Evolutionary conservation across 2,797 vertebrate species (phyloP), one percentile per base, ranked within the genome.

Genomic region (Xiphophorus birchmanni): DNA sequence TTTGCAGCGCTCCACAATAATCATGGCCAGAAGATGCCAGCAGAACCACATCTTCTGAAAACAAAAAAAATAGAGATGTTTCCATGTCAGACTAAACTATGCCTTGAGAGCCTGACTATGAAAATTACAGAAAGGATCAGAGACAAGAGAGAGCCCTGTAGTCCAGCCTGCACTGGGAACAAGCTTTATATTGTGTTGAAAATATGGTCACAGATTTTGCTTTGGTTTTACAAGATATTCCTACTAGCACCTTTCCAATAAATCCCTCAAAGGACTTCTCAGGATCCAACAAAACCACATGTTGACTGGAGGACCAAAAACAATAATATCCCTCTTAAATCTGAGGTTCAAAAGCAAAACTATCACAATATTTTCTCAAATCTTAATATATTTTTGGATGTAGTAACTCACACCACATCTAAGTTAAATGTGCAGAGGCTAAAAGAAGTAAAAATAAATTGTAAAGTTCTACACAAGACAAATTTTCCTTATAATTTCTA

Each of bases 401-500:
- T 80, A 85, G 82, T 91, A 77, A 93, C 89, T 90, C 44, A 82
- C 73, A 77, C 63, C 73, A 65, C 78, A 82, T 84, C 85, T 80
- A 56, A 85, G 79, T 77, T 80, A 45, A 72, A 45, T 29, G 6
- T 72, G 12, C 26, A 45, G 1, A 72, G 42, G 23, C 40, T 44
- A 71, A 44, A 69, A 13, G 26, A 71, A 7, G 67, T 44, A n/a
- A n/a, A 71, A 44, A 71, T 45, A 29, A 47, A n/a, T n/a, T 29
- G 42, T 29, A 7, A 87, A 89, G 89, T 83, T 82, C n/a, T 13
- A 21, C 13, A 29, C 56, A 90, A 90, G 87, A 83, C 73, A 81
- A 84, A 79, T 44, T 78, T 75, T 77, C 74, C 76, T 83, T 86
- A 44, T 85, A 79, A 89, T 93, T 88, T 86, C 77, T 87, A 90